A percentile compares a stretch with the other conserved stretches of the same genome.
Conservation (phyloP, 1,140 invertebrate species). For the Drosophila rufa region DNA sequence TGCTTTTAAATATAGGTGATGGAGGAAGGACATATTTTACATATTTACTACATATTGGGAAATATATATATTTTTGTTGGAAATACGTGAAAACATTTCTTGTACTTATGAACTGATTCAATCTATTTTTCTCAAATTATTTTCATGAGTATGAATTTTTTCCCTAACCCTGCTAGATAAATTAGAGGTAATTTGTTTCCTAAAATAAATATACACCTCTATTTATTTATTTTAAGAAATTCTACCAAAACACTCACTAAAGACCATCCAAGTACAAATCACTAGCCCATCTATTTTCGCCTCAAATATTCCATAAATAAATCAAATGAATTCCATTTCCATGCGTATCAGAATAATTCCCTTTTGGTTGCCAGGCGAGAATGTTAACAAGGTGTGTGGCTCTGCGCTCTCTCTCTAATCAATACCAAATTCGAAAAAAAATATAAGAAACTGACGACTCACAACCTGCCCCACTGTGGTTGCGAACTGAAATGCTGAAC, state of each 20-base stretch:
- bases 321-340: slow-evolving; percentile 42
- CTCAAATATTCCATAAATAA: slow-evolving; percentile 22
- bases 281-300: slow-evolving; percentile 12
- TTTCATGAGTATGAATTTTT: no score
- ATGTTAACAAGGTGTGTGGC: slow-evolving; percentile 26
- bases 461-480: slow-evolving; percentile 75
- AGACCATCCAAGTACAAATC: slow-evolving; percentile 3
- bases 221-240: background rate
- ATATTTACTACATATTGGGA: no score
- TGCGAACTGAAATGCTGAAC: slow-evolving; percentile 57
- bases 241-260: background rate
- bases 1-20: no score
- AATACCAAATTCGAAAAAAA: slow-evolving; percentile 35
- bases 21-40: no score
- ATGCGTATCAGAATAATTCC: slow-evolving; percentile 13
- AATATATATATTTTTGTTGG: no score
- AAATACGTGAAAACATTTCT: no score
- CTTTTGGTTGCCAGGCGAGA: slow-evolving; percentile 58
- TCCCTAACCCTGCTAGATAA: background rate
- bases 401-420: slow-evolving; percentile 45
- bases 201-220: background rate
- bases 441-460: slow-evolving; percentile 33
- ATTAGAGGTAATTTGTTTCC: background rate
- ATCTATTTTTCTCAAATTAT: no score
- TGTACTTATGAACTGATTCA: no score